Evolutionary conservation across 2,113 vertebrate genomes (phyloP).

Genomic region (Sarotherodon lohbergeri): DNA sequence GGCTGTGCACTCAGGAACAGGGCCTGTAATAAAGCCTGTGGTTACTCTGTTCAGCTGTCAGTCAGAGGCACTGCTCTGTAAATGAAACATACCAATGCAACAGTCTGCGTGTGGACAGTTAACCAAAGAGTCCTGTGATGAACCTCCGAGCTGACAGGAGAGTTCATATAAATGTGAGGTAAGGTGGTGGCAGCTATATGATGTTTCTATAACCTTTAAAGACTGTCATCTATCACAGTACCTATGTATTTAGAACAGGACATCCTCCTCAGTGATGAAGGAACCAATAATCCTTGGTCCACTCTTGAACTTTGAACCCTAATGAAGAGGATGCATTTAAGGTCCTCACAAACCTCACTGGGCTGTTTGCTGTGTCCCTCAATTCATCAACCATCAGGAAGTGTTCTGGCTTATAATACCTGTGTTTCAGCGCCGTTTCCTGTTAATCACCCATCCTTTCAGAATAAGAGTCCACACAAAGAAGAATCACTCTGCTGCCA

Average conservation of each 20-base stretch:
- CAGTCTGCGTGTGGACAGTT: background rate
- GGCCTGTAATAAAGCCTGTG: background rate
- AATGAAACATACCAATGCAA: background rate
- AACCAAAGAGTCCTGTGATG: background rate
- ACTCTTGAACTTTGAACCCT: background rate
- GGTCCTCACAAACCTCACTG: background rate
- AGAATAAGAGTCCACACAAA: background rate
- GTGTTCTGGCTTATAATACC: fast-evolving
- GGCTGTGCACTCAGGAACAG: background rate
- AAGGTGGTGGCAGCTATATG: no score
- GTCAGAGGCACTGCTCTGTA: background rate
- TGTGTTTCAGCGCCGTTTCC: background rate
- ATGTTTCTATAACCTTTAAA: no score
- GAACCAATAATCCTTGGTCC: background rate
- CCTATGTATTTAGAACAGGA: background rate
- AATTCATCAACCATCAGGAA: background rate
- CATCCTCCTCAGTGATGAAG: fast-evolving
- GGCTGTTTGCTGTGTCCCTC: background rate
- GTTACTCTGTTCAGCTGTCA: background rate
- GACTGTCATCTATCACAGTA: no score
- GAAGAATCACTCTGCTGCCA: background rate
- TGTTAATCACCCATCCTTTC: background rate
- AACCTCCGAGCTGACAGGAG: no score
- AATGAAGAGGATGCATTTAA: background rate
- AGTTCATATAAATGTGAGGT: no score